Conservation (phyloP, 2,888 invertebrate genomes). For the Cremastinae sp. region DNA sequence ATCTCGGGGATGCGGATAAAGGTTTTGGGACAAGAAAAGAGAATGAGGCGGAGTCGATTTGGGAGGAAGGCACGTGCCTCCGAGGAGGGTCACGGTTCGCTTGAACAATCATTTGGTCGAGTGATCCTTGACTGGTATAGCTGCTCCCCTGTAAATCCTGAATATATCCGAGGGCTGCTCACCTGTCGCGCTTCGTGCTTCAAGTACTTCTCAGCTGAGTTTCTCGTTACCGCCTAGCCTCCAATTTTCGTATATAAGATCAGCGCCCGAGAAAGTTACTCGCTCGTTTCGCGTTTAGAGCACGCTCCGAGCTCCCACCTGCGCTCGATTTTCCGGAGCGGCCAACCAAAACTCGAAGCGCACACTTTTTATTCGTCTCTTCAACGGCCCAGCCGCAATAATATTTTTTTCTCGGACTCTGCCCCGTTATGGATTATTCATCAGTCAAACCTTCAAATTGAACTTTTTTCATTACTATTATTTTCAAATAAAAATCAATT, state of each 20-base stretch:
- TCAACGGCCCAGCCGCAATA: neutral
- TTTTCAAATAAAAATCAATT: no score
- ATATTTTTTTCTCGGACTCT: neutral
- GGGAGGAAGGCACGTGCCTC: conserved; percentile 49
- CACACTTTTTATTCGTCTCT: conserved; percentile 15
- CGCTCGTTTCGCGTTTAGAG: conserved; percentile 10
- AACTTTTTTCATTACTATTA: no score
- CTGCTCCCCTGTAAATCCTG: conserved; percentile 13
- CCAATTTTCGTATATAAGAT: conserved; percentile 13
- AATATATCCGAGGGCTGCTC: conserved; percentile 42
- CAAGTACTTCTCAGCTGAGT: conserved; percentile 20
- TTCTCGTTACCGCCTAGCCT: conserved; percentile 11
- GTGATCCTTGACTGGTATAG: conserved; percentile 35
- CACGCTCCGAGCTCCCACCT: conserved; percentile 54
- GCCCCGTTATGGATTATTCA: no score
- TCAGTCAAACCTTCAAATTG: no score
- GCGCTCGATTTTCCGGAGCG: conserved; percentile 50
- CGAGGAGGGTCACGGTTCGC: conserved; percentile 50
- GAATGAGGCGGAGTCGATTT: conserved; percentile 9
- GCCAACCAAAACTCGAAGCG: conserved; percentile 44
- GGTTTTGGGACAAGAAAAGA: conserved; percentile 25
- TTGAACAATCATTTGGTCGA: conserved; percentile 55
- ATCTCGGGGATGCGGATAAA: no score
- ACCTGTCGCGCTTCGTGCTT: conserved; percentile 54
- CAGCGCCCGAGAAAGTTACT: conserved; percentile 23